phyloP scores from a whole-genome alignment of 1,140 invertebrate species.

The Solenopsis fugax region DNA sequence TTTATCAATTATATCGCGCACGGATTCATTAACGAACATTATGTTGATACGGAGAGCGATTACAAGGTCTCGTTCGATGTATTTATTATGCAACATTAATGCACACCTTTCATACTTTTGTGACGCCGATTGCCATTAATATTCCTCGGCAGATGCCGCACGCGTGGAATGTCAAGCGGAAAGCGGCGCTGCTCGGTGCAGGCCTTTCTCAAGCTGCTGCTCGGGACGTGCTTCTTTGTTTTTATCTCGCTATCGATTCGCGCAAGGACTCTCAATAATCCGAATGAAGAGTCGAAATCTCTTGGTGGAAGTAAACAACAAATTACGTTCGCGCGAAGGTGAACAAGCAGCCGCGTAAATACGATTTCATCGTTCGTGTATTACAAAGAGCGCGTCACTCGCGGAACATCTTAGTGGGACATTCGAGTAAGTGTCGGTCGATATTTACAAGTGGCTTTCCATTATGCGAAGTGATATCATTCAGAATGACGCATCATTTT shows the following conservation, averaged over 20 bases:
- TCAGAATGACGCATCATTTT: neutral
- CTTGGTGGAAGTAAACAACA: constrained; percentile 4
- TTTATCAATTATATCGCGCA: neutral
- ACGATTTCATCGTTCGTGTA: neutral
- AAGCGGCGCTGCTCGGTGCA: neutral
- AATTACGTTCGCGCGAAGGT: constrained; percentile 16
- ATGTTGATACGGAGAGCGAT: constrained; percentile 15
- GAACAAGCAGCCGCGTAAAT: constrained; percentile 19
- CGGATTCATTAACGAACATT: constrained; percentile 4
- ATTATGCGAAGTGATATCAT: constrained; percentile 33
- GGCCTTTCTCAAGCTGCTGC: constrained; percentile 20
- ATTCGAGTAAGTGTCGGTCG: neutral
- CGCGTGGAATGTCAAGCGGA: constrained; percentile 44
- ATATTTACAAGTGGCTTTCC: constrained; percentile 30
- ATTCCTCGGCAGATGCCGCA: constrained; percentile 42
- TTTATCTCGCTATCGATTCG: constrained; percentile 32
- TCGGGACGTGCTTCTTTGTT: constrained; percentile 27
- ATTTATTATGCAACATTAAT: constrained; percentile 58
- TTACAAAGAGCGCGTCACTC: neutral
- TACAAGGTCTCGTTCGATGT: constrained; percentile 13
- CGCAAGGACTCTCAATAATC: constrained; percentile 29
- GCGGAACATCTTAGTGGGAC: neutral
- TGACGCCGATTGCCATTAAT: constrained; percentile 39
- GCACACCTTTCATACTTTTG: constrained; percentile 45
- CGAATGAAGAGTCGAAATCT: constrained; percentile 30